phyloP scores from a whole-genome alignment of 2,888 invertebrate genomes.

The Bugulina stolonifera region DNA sequence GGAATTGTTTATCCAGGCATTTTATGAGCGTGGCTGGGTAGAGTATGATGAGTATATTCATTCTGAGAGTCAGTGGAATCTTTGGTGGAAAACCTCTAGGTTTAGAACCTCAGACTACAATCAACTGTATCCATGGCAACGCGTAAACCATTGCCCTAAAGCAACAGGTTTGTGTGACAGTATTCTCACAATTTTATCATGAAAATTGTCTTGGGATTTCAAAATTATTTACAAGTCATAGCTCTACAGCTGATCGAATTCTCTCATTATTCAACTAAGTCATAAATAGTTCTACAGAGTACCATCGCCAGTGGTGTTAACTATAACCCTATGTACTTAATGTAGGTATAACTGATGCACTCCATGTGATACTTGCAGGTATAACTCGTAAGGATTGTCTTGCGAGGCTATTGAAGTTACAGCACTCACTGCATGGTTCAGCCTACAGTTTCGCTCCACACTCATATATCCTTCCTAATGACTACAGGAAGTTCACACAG shows the following conservation, averaged over 20 bases:
- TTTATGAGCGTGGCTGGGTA: slow-evolving; percentile 66
- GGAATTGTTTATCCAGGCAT: background rate
- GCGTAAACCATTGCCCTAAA: slow-evolving; percentile 69
- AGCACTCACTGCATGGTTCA: slow-evolving; percentile 74
- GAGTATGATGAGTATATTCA: slow-evolving; percentile 63
- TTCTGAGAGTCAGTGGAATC: slow-evolving; percentile 63
- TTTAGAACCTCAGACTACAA: slow-evolving; percentile 58
- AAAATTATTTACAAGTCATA: too few relatives aligned
- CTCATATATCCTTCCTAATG: slow-evolving; percentile 74
- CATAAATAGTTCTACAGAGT: too few relatives aligned
- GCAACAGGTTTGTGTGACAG: slow-evolving; percentile 61
- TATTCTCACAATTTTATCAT: too few relatives aligned
- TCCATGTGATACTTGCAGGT: slow-evolving; percentile 55
- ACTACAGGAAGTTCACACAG: slow-evolving; percentile 75
- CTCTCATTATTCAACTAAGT: too few relatives aligned
- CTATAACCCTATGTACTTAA: too few relatives aligned
- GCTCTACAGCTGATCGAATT: too few relatives aligned
- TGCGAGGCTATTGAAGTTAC: slow-evolving; percentile 67
- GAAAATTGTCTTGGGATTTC: too few relatives aligned
- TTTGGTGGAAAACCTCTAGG: slow-evolving; percentile 78
- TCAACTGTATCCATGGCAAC: slow-evolving; percentile 44
- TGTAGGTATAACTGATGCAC: too few relatives aligned
- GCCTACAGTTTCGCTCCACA: slow-evolving; percentile 74
- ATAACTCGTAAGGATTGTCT: slow-evolving; percentile 77
- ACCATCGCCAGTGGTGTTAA: too few relatives aligned